Percentiles rank a stretch among this genome's conserved stretches.
Conservation (phyloP, 1,140 invertebrate genomes). For the Bradysia coprophila region DNA sequence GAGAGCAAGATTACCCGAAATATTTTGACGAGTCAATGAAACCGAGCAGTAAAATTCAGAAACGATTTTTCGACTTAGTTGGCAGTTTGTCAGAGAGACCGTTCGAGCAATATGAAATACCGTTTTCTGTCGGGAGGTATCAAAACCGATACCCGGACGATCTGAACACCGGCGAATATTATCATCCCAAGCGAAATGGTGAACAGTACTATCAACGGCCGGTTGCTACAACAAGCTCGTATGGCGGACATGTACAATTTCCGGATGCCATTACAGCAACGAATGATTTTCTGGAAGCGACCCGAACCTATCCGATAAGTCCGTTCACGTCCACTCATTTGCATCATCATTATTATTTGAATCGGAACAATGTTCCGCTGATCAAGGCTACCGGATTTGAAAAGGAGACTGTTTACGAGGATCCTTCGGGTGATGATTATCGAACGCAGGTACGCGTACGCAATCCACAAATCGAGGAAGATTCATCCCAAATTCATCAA, state of each 20-base stretch:
- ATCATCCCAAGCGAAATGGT: not conserved
- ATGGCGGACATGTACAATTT: not conserved
- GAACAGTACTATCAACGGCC: not conserved
- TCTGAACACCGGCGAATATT: slow-evolving; percentile 6
- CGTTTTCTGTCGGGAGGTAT: not conserved
- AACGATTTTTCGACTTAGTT: not conserved
- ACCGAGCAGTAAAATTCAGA: not conserved
- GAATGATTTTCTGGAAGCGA: not conserved
- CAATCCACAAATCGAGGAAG: too few relatives aligned
- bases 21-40: slow-evolving; percentile 9
- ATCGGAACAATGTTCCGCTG: slow-evolving; percentile 9
- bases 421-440: too few relatives aligned
- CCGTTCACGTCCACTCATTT: slow-evolving; percentile 13
- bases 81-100: not conserved
- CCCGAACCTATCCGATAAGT: not conserved
- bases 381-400: slow-evolving; percentile 4
- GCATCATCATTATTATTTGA: slow-evolving; percentile 25
- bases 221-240: not conserved
- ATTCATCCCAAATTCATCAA: too few relatives aligned
- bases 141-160: not conserved
- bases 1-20: slow-evolving; percentile 18
- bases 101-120: not conserved
- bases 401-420: slow-evolving; percentile 1
- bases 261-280: not conserved
- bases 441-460: too few relatives aligned